Conservation (phyloP, 2,797 vertebrate genomes). For the Todus mexicanus region DNA sequence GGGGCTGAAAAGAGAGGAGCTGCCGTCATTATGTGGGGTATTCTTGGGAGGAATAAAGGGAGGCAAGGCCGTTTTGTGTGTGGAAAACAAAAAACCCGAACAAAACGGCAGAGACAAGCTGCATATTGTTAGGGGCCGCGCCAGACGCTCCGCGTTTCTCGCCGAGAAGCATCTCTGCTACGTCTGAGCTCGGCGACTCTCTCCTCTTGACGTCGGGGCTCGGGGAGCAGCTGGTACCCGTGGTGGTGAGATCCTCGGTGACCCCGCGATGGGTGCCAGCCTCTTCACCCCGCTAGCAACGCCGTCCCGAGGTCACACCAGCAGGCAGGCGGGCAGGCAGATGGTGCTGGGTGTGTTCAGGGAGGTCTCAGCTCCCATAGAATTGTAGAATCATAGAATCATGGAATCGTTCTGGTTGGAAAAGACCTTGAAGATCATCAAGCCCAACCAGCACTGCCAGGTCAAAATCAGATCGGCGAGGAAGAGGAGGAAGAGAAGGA, state of each 20-base stretch:
- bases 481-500: background rate
- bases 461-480: background rate
- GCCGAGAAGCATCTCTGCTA: background rate
- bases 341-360: background rate
- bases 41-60: conserved; percentile 1
- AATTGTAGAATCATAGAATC: background rate
- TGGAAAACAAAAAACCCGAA: background rate
- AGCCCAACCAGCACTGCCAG: too few relatives aligned
- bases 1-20: background rate
- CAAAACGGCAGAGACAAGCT: background rate
- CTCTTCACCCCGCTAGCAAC: background rate
- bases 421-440: background rate
- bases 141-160: background rate
- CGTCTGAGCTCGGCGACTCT: background rate
- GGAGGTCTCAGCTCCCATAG: background rate
- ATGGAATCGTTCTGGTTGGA: background rate
- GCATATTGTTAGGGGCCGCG: background rate
- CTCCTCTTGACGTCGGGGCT: background rate
- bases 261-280: background rate
- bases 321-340: background rate
- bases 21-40: background rate
- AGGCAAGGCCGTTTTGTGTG: background rate
- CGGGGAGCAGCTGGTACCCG: background rate
- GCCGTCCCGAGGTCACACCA: background rate
- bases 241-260: background rate